Percentiles rank a stretch among this genome's conserved stretches.
phyloP scores from a whole-genome alignment of 2,888 invertebrate genomes.

The Tipula lateralis region DNA sequence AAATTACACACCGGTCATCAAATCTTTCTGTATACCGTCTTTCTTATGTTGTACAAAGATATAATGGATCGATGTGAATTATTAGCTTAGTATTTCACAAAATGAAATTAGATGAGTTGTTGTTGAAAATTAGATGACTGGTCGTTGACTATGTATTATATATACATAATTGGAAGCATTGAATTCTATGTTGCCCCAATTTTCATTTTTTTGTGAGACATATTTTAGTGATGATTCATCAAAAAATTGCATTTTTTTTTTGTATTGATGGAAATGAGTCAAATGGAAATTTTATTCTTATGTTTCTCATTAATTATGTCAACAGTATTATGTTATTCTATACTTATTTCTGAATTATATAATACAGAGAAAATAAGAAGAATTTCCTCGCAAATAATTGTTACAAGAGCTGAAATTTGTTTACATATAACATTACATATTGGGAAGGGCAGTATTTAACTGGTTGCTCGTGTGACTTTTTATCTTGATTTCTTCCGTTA shows the following conservation, averaged over 20 bases:
- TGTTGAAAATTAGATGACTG: background rate
- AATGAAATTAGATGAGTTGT: background rate
- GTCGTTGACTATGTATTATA: background rate
- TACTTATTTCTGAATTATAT: background rate
- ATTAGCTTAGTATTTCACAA: too few relatives aligned
- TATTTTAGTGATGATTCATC: background rate
- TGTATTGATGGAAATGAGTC: background rate
- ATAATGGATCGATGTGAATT: too few relatives aligned
- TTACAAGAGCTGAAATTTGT: background rate
- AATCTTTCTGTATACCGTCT: background rate
- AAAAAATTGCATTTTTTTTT: background rate
- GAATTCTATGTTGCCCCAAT: background rate
- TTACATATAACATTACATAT: background rate
- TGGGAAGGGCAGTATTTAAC: background rate
- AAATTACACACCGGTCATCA: background rate
- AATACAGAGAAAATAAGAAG: background rate
- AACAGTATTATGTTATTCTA: background rate
- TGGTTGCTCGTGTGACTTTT: background rate
- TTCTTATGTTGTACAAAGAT: too few relatives aligned
- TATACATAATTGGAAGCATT: background rate
- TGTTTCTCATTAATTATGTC: constrained; percentile 6
- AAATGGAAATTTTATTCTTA: background rate
- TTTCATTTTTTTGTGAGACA: background rate
- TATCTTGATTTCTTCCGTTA: background rate
- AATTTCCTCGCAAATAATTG: background rate